Base-by-base conservation (phyloP, 2,113 vertebrate species). In the Euleptes europaea region DNA sequence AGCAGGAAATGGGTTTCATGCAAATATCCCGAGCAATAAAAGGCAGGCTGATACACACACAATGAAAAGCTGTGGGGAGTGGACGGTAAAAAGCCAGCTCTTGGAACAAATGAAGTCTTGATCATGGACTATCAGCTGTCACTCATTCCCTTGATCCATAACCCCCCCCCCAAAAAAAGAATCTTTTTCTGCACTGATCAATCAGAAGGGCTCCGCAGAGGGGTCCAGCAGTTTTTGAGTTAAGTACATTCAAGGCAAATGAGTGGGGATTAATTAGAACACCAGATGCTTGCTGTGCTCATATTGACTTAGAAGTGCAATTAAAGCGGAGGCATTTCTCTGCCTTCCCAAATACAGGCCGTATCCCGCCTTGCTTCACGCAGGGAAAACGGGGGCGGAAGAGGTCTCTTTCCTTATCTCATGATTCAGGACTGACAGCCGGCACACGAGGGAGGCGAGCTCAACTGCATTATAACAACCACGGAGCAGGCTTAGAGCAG, bases 1-100 rank as follows among this genome's bases (percentile, higher is more conserved):
- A 92, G 93, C 91, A 70, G 93, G 93, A 86, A 92, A 60, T 84
- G 1, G 78, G 80, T 86, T 88, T 90, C 91, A 84, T 90, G 92
- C 90, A 88, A 91, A 92, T 82, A 84, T 83, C 89, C 35, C 0
- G 4, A 0, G 89, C 88, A 72, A 88, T 93, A 90, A 90, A 93
- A 74, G 38, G 69, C 31, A 84, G 33, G 38, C 28, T 63, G 26
- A 78, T 84, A 86, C 84, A 91, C 89, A 84, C 85, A 86, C 87
- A 92, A 49, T 40, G 85, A 40, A 54, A 86, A 14, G 35, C 14
- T 49, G 44, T 60, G 23, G 19, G 23, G 70, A 85, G 82, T 14
- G 4, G 11, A 76, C 66, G 10, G 66, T 75, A 67, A 79, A 44
- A 8, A 0, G 13, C 9, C 72, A 13, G 28, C 4, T 19, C 35